Evolutionary conservation across 2,888 invertebrate genomes (phyloP).

Genomic region (Stictocephala bisonia): DNA sequence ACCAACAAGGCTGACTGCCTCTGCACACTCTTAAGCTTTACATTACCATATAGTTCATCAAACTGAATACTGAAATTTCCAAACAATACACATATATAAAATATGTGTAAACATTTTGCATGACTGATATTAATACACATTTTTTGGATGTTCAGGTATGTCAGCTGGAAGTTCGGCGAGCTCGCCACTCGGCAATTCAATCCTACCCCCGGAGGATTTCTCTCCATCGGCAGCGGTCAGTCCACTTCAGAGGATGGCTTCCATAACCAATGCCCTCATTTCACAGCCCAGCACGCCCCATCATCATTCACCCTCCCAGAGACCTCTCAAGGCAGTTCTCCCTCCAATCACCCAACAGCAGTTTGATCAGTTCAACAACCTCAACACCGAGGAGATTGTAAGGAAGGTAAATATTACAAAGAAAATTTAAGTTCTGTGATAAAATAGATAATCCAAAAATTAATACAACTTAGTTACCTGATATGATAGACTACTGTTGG

Average conservation of each 20-base stretch:
- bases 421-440: no score
- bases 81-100: no score
- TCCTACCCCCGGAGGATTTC: conserved; percentile 88
- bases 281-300: conserved; percentile 87
- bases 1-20: no score
- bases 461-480: no score
- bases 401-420: conserved; percentile 83
- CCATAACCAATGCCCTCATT: conserved; percentile 96
- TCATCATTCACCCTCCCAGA: conserved; percentile 84
- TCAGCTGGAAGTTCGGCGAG: conserved; percentile 81
- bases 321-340: conserved; percentile 94
- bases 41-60: no score
- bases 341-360: conserved; percentile 99
- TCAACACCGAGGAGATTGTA: conserved; percentile 99
- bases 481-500: no score
- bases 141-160: conserved; percentile 45
- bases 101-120: no score
- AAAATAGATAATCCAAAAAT: no score
- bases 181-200: conserved; percentile 86
- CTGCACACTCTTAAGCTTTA: no score
- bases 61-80: no score
- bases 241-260: conserved; percentile 97
- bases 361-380: conserved; percentile 96
- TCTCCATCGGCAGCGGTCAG: conserved; percentile 86
- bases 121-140: no score